Evolutionary conservation across 2,888 invertebrate species (phyloP).

Genomic region (Euzophera pinguis): DNA sequence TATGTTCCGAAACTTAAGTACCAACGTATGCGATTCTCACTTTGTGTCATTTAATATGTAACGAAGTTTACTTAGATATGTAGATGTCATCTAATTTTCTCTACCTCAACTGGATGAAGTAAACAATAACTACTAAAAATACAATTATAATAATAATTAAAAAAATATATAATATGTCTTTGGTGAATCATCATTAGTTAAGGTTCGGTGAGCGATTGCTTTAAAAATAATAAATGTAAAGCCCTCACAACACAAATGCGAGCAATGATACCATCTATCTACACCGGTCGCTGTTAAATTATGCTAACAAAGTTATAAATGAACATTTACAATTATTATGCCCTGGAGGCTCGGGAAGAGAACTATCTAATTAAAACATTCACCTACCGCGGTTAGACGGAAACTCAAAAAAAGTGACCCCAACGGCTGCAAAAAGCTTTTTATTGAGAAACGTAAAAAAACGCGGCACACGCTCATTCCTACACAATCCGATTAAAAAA

Average conservation of each 20-base stretch:
- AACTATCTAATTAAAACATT: conserved; percentile 71
- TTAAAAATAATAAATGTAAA: conserved; percentile 15
- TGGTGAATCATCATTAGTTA: conserved; percentile 17
- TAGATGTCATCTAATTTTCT: too few relatives aligned
- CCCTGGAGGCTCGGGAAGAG: conserved; percentile 33
- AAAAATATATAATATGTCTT: conserved; percentile 9
- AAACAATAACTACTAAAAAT: too few relatives aligned
- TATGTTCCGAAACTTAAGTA: conserved; percentile 37
- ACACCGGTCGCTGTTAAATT: conserved; percentile 51
- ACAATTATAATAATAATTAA: too few relatives aligned
- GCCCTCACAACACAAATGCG: conserved; percentile 20
- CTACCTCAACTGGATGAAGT: too few relatives aligned
- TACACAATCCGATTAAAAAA: conserved; percentile 74
- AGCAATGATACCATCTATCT: conserved; percentile 42
- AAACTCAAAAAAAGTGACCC: conserved; percentile 63
- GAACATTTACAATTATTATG: conserved; percentile 52
- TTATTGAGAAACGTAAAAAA: conserved; percentile 60
- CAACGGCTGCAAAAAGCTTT: conserved; percentile 73
- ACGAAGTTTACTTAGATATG: too few relatives aligned
- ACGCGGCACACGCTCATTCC: conserved; percentile 59
- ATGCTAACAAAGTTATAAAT: conserved; percentile 62
- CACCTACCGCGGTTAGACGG: conserved; percentile 58
- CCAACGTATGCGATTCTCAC: neutral
- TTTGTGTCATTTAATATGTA: neutral
- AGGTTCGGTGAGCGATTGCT: conserved; percentile 18